Conservation (phyloP, 2,888 invertebrate genomes). For the Archaeoteleia sp. region DNA sequence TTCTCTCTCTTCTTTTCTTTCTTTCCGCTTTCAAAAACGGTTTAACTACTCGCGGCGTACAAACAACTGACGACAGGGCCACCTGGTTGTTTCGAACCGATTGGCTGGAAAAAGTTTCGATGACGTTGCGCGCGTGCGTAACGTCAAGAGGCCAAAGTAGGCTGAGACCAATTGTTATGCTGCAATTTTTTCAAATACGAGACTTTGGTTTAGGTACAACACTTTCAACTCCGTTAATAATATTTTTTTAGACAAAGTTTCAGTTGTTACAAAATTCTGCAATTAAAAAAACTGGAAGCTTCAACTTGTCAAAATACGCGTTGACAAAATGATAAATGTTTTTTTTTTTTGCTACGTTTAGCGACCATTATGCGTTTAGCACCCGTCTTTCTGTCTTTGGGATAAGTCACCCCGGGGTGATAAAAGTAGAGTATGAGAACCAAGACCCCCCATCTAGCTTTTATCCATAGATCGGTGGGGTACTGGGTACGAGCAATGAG, state of each 20-base stretch:
- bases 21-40: slow-evolving; percentile 39
- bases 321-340: slow-evolving; percentile 44
- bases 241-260: too few relatives aligned
- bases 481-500: slow-evolving; percentile 47
- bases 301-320: slow-evolving; percentile 45
- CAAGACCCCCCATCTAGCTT: slow-evolving; percentile 72
- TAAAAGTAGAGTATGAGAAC: slow-evolving; percentile 61
- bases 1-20: slow-evolving; percentile 33
- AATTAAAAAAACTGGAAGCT: slow-evolving; percentile 22
- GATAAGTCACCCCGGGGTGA: slow-evolving; percentile 62
- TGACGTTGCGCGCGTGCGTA: slow-evolving; percentile 8
- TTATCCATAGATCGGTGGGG: slow-evolving; percentile 70
- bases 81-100: slow-evolving; percentile 68
- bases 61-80: slow-evolving; percentile 66
- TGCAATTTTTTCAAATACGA: neutral
- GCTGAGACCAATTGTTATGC: neutral
- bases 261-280: neutral
- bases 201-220: neutral
- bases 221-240: neutral
- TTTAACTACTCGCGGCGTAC: slow-evolving; percentile 59
- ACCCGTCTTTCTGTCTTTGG: slow-evolving; percentile 68
- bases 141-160: slow-evolving; percentile 7
- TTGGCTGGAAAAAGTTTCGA: slow-evolving; percentile 46
- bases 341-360: slow-evolving; percentile 54
- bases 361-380: slow-evolving; percentile 71